Evolutionary conservation across 1,140 invertebrate genomes (phyloP).

Genomic region (Delia radicum): DNA sequence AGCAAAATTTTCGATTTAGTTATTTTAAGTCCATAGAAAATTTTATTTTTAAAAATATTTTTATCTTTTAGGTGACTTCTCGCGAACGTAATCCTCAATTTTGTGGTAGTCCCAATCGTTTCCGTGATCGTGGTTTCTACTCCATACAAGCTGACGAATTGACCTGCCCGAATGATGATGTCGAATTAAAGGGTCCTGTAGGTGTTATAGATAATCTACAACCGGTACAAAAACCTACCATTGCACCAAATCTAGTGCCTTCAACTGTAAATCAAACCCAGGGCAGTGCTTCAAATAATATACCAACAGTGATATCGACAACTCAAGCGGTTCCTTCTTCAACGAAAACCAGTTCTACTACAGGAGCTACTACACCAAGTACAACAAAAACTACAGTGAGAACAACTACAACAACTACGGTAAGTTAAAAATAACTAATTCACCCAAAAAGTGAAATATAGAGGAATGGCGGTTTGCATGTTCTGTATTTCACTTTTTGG

Average conservation of each 20-base stretch:
- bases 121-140: constrained; percentile 81
- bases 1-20: too few species aligned
- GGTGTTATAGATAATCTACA: constrained; percentile 57
- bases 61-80: constrained; percentile 62
- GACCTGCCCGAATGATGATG: constrained; percentile 56
- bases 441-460: too few species aligned
- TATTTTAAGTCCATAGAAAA: too few species aligned
- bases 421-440: constrained; percentile 36
- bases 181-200: constrained; percentile 55
- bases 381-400: constrained; percentile 32
- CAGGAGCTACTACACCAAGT: constrained; percentile 37
- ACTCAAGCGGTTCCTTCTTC: constrained; percentile 45
- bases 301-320: constrained; percentile 49
- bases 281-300: constrained; percentile 45
- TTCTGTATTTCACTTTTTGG: too few species aligned
- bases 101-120: constrained; percentile 77
- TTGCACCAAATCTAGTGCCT: constrained; percentile 31
- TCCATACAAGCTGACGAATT: constrained; percentile 78
- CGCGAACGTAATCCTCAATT: constrained; percentile 91
- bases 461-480: too few species aligned
- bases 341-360: constrained; percentile 30
- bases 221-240: constrained; percentile 37
- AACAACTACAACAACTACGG: constrained; percentile 32
- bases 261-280: constrained; percentile 27
- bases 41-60: too few species aligned